Percentiles rank a stretch among this genome's conserved stretches.
phyloP scores from a whole-genome alignment of 1,140 invertebrate genomes.

The Plectus sambesii region DNA sequence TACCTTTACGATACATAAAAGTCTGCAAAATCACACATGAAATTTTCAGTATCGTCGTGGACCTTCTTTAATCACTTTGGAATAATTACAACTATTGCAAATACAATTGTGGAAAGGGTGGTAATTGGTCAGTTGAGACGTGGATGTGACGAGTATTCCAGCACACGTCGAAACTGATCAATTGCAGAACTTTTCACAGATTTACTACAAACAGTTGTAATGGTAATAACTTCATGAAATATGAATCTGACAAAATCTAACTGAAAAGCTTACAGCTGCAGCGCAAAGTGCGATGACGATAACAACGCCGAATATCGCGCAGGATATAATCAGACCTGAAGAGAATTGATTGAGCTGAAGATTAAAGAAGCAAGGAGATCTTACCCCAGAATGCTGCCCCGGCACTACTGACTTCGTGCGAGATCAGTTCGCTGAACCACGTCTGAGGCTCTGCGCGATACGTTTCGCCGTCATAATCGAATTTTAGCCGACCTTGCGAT shows the following conservation, averaged over 20 bases:
- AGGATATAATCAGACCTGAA: slow-evolving; percentile 27
- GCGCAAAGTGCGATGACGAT: slow-evolving; percentile 19
- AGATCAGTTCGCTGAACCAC: slow-evolving; percentile 22
- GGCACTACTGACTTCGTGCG: slow-evolving; percentile 7
- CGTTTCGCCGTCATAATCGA: slow-evolving; percentile 17
- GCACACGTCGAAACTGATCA: too few species aligned
- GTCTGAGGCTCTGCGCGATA: slow-evolving; percentile 30
- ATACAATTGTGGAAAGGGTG: too few species aligned
- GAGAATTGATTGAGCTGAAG: not conserved
- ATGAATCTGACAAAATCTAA: slow-evolving; percentile 2
- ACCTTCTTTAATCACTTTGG: too few species aligned
- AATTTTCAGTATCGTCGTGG: too few species aligned
- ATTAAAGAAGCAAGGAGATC: slow-evolving; percentile 1
- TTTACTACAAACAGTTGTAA: too few species aligned
- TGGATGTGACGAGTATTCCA: too few species aligned
- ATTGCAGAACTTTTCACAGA: too few species aligned
- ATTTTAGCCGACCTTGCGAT: slow-evolving; percentile 17
- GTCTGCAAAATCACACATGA: too few species aligned
- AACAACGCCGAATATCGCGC: slow-evolving; percentile 16
- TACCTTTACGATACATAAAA: too few species aligned
- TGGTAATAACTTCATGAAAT: too few species aligned
- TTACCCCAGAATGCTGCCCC: slow-evolving; percentile 20
- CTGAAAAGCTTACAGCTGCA: slow-evolving; percentile 25
- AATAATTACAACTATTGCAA: too few species aligned
- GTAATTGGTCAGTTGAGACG: too few species aligned